Base-by-base conservation (phyloP, 2,888 invertebrate species). In the Leptogaster cylindrica region DNA sequence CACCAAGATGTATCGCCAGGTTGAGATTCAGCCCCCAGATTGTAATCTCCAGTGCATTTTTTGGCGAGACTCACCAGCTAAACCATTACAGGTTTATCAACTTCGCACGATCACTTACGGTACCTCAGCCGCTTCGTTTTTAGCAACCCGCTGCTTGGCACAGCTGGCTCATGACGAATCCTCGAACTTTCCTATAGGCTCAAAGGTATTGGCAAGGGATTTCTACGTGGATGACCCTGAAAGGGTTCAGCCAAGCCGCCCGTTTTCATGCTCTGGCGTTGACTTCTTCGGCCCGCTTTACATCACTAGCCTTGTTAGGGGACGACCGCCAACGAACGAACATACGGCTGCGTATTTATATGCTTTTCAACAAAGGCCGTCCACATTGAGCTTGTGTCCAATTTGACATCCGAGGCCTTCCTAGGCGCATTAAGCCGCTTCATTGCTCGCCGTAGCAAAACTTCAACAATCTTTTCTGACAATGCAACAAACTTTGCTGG, bases 401-500 rank as follows among this genome's bases (percentile, higher is more conserved):
- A n/a, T n/a, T n/a, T n/a, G n/a, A n/a, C n/a, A n/a, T n/a, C n/a
- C n/a, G n/a, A n/a, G n/a, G n/a, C n/a, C n/a, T n/a, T n/a, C n/a
- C n/a, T n/a, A n/a, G n/a, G n/a, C n/a, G n/a, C n/a, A n/a, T n/a
- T n/a, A n/a, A n/a, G n/a, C n/a, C n/a, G 14, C 16, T 27, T 52
- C 51, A 27, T 14, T 25, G 31, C 1, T 31, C 31, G 31, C 10
- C 1, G 31, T 31, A 10, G 31, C 10, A 6, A 10, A 1, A 6
- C 27, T 25, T 28, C 33, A 28, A 33, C 14, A 33, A 55, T 33
- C 8, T 55, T 16, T 33, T 39, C 25, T 5, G 51, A 39, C n/a
- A 50, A 65, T 31, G 65, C 51, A 16, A 31, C 65, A 23, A 51
- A 33, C 18, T 33, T 55, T 31, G 3, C 39, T 20, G 51, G 41